Conservation (phyloP, 2,888 invertebrate genomes). For the Limnephilus marmoratus region DNA sequence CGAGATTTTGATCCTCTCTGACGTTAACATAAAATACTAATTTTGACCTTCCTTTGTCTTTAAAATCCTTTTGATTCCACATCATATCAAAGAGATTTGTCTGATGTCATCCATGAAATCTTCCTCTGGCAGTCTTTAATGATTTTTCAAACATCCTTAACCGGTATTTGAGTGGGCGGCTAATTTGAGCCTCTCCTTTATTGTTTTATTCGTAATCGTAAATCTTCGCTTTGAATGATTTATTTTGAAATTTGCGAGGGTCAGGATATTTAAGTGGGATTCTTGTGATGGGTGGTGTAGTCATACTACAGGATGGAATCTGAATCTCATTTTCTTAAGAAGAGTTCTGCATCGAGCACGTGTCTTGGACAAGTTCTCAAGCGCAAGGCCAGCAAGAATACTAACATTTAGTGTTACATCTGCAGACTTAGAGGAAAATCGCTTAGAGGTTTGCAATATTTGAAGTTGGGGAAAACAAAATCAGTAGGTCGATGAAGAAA, state of each 20-base stretch:
- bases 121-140: not conserved
- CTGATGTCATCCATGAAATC: constrained; percentile 2
- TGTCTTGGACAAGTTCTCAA: too few species aligned
- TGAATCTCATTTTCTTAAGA: not conserved
- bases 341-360: not conserved
- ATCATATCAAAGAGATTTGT: not conserved
- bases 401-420: too few species aligned
- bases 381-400: too few species aligned
- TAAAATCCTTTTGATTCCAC: not conserved
- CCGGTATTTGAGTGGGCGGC: not conserved
- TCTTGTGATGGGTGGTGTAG: not conserved
- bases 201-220: not conserved
- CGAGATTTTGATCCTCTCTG: not conserved
- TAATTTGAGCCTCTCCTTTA: not conserved
- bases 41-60: not conserved
- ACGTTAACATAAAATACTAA: not conserved
- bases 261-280: not conserved
- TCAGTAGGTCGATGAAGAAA: not conserved
- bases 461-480: too few species aligned
- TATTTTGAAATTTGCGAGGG: not conserved
- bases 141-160: not conserved
- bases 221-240: not conserved
- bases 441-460: too few species aligned
- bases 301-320: not conserved
- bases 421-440: too few species aligned